Conservation (phyloP, 2,113 vertebrate species). For the Garra rufa region DNA sequence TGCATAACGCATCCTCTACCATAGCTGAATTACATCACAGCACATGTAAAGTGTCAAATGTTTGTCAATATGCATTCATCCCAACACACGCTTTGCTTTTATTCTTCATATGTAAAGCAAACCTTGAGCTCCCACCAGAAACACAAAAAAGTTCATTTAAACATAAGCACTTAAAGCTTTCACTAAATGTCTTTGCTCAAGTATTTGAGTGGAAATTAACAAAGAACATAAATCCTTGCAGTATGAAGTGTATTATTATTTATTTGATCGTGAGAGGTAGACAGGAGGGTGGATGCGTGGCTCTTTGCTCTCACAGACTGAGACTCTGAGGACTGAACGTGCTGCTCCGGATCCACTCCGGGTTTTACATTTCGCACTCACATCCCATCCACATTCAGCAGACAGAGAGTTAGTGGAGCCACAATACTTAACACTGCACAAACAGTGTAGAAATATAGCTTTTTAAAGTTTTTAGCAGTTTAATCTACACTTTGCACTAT, state of each 20-base stretch:
- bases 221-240: constrained; percentile 70
- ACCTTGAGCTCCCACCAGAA: not conserved
- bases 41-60: not conserved
- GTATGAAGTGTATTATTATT: constrained; percentile 82
- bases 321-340: not conserved
- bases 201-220: constrained; percentile 9
- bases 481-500: not conserved
- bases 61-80: not conserved
- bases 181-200: not conserved
- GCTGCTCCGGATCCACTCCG: not conserved
- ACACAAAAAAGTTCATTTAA: not conserved
- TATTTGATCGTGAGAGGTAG: constrained; percentile 69
- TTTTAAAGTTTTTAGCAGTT: not conserved
- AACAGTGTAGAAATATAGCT: not conserved
- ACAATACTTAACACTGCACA: not conserved
- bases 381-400: not conserved
- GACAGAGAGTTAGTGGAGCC: not conserved
- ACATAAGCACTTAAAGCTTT: not conserved
- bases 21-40: not conserved
- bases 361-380: not conserved
- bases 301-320: not conserved
- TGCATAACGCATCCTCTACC: no score
- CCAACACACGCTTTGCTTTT: not conserved
- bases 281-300: not conserved
- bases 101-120: not conserved